These are phyloP conservation scores for Amiota mariae DNA, from an alignment of 2,888 invertebrate species.

Conservation along the genomic window DNA sequence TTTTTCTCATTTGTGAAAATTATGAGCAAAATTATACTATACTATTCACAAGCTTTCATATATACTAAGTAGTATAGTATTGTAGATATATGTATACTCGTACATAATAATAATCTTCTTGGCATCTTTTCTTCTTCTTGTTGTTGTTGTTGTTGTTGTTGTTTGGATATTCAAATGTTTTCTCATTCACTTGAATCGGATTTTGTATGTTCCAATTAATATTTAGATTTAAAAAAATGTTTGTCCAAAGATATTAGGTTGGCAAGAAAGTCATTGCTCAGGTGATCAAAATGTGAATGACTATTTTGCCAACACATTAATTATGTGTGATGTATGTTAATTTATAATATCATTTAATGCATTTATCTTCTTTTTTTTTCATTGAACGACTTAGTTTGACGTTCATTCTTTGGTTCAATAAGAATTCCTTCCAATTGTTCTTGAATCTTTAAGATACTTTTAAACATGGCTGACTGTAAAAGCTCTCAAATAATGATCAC, in stretches of 20 bases:
- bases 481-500: constrained; percentile 25
- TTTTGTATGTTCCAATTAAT: neutral
- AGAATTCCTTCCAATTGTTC: neutral
- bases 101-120: too few species aligned
- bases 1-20: constrained; percentile 24
- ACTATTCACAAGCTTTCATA: neutral
- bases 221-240: too few species aligned
- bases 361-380: constrained; percentile 12
- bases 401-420: constrained; percentile 18
- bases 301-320: too few species aligned
- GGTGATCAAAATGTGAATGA: too few species aligned
- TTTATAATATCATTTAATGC: constrained; percentile 1
- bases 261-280: too few species aligned
- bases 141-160: too few species aligned
- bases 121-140: too few species aligned
- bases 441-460: constrained; percentile 24
- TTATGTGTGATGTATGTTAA: neutral
- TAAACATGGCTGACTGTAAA: constrained; percentile 28
- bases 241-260: too few species aligned
- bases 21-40: constrained; percentile 7
- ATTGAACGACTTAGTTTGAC: constrained; percentile 12
- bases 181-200: neutral
- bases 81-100: too few species aligned
- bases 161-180: too few species aligned
- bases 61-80: neutral